These are phyloP conservation scores for Nephrotoma flavescens DNA, from an alignment of 2,888 invertebrate species.

Conservation along the genomic window DNA sequence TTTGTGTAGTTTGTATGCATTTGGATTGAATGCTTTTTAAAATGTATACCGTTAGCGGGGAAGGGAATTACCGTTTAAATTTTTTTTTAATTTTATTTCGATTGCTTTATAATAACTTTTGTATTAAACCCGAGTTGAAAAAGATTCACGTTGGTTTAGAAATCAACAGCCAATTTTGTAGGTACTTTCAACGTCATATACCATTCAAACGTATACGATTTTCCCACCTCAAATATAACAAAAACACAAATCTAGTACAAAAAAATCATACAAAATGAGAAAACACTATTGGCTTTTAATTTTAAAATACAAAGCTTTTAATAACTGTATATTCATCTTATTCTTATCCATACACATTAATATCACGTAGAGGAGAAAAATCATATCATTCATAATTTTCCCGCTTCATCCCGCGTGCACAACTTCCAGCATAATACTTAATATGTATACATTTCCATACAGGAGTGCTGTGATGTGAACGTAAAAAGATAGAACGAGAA, in stretches of 20 bases:
- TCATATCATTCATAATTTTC: neutral
- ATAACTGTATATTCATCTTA: neutral
- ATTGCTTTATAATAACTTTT: too few relatives aligned
- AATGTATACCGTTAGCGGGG: too few relatives aligned
- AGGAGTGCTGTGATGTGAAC: neutral
- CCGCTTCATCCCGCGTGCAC: neutral
- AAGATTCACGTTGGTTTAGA: too few relatives aligned
- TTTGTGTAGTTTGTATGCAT: too few relatives aligned
- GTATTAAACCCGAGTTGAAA: too few relatives aligned
- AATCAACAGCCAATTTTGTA: neutral
- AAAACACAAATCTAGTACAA: neutral
- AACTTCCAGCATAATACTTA: neutral
- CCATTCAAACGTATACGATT: neutral
- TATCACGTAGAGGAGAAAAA: neutral
- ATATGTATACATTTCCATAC: neutral
- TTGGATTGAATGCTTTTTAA: too few relatives aligned
- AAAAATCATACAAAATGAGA: neutral
- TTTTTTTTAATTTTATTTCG: too few relatives aligned
- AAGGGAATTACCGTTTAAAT: too few relatives aligned
- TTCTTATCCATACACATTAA: neutral
- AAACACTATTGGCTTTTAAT: neutral
- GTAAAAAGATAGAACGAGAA: neutral
- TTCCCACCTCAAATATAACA: neutral
- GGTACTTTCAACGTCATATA: neutral
- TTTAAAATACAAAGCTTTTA: neutral